Evolutionary conservation across 2,797 vertebrate species (phyloP).

Genomic region (Propithecus deckenii): DNA sequence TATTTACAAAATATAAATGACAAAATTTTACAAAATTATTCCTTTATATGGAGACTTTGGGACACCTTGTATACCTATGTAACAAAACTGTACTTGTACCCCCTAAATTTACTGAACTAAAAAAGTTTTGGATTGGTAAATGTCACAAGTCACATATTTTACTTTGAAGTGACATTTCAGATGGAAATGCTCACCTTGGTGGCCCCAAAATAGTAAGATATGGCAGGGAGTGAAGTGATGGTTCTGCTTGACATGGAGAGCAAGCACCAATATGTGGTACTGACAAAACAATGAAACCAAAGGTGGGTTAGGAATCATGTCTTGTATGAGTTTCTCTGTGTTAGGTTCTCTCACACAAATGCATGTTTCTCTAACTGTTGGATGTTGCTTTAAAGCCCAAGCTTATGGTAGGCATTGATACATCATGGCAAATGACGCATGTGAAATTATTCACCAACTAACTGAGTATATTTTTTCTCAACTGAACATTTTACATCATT

Average conservation of each 20-base stretch:
- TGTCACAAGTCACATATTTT: not conserved
- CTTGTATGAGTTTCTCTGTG: not conserved
- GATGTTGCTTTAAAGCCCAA: not conserved
- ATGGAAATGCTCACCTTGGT: not conserved
- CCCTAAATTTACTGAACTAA: no score
- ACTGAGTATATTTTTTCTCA: not conserved
- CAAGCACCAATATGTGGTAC: not conserved
- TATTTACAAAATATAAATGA: no score
- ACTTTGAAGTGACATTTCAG: not conserved
- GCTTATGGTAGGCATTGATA: not conserved
- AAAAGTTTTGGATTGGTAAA: not conserved
- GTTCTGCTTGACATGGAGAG: not conserved
- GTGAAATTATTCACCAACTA: not conserved
- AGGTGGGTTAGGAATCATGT: not conserved
- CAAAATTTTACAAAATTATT: no score
- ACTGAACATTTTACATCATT: not conserved
- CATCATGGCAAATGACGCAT: not conserved
- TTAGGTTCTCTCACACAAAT: not conserved
- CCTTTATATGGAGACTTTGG: no score
- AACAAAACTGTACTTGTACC: no score
- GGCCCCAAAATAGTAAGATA: not conserved
- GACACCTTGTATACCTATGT: no score
- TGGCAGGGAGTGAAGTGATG: not conserved
- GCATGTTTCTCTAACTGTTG: not conserved
- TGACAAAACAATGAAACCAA: not conserved